A percentile compares a stretch with the other conserved stretches of the same genome.
Evolutionary conservation across 2,888 invertebrate genomes (phyloP).

Genomic region (Drosophila formosana): DNA sequence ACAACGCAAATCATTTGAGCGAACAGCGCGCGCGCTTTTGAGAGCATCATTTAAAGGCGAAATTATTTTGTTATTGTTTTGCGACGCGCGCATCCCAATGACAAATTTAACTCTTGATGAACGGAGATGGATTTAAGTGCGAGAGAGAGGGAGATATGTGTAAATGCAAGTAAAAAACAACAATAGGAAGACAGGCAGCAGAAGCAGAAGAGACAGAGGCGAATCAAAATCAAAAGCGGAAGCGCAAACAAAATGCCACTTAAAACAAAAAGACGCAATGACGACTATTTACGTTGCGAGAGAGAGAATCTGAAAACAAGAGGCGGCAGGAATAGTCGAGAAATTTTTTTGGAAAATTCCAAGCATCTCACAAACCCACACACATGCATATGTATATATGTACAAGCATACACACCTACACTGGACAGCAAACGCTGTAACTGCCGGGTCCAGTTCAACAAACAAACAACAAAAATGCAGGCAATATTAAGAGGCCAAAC

Average conservation of each 20-base stretch:
- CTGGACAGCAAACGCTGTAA: conserved; percentile 29
- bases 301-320: conserved; percentile 1
- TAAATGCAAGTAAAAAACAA: conserved; percentile 33
- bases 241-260: conserved; percentile 72
- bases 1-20: conserved; percentile 35
- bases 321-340: conserved; percentile 41
- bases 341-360: conserved; percentile 77
- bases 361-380: conserved; percentile 59
- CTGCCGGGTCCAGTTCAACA: conserved; percentile 33
- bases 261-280: conserved; percentile 56
- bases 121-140: background rate
- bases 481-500: conserved; percentile 26
- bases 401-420: conserved; percentile 31
- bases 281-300: conserved; percentile 37
- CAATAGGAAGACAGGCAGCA: conserved; percentile 12
- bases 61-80: conserved; percentile 72
- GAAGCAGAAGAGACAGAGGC: conserved; percentile 6
- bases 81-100: conserved; percentile 61
- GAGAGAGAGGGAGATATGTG: conserved; percentile 16
- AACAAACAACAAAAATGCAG: conserved; percentile 16
- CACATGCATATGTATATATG: conserved; percentile 10
- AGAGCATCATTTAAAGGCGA: conserved; percentile 24
- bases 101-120: conserved; percentile 44
- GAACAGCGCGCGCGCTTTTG: conserved; percentile 48
- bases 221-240: conserved; percentile 61